These are phyloP conservation scores for Platypus cylindrus DNA, from an alignment of 2,888 invertebrate species.

Conservation along the genomic window DNA sequence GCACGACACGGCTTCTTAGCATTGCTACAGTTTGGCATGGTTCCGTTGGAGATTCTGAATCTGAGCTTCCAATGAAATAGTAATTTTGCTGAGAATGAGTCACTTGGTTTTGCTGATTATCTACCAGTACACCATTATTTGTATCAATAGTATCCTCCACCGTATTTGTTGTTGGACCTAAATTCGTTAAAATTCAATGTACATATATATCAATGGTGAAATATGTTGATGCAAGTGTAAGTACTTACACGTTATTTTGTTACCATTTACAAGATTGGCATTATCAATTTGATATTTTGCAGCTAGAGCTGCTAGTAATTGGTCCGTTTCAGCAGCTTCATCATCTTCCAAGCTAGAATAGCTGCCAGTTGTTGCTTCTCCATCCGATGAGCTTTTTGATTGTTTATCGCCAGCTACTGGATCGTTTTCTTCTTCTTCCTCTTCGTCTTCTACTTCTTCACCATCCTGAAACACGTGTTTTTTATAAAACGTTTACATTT, in stretches of 20 bases:
- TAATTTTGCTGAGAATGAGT: conserved; percentile 21
- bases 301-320: conserved; percentile 30
- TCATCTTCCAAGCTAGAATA: conserved; percentile 43
- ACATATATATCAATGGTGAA: no score
- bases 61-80: conserved; percentile 35
- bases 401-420: conserved; percentile 27
- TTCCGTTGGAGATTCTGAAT: conserved; percentile 42
- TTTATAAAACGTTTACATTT: neutral
- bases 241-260: no score
- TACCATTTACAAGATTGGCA: conserved; percentile 34
- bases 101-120: conserved; percentile 7
- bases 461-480: conserved; percentile 7
- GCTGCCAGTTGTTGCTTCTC: conserved; percentile 40
- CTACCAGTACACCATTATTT: no score
- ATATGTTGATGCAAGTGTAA: no score
- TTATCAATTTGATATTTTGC: conserved; percentile 34
- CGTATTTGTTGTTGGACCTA: no score
- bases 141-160: no score
- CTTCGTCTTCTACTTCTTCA: conserved; percentile 20
- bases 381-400: conserved; percentile 35
- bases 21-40: conserved; percentile 36
- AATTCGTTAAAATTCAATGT: no score
- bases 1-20: conserved; percentile 35
- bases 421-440: conserved; percentile 24
- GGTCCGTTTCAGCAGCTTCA: conserved; percentile 35